These are phyloP conservation scores for Dermolepida albohirtum DNA, from an alignment of 2,888 invertebrate species.

Conservation along the genomic window DNA sequence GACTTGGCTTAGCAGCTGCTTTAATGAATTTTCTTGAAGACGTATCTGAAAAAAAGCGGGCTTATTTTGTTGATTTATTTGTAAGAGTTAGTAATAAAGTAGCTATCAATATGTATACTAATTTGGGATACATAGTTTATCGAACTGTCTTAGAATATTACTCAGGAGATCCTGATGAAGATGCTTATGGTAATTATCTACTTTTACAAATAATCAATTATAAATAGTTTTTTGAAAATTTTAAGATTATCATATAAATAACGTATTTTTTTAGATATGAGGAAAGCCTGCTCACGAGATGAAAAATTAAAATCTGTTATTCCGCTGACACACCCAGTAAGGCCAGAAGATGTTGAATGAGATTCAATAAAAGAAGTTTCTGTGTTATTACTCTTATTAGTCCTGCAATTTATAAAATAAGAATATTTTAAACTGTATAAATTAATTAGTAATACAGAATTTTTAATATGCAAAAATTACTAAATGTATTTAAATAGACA, in stretches of 20 bases:
- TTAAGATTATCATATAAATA: slow-evolving; percentile 2
- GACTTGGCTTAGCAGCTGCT: slow-evolving; percentile 91
- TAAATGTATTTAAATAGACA: too few species aligned
- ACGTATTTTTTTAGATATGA: slow-evolving; percentile 94
- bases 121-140: slow-evolving; percentile 96
- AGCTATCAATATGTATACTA: slow-evolving; percentile 97
- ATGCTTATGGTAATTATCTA: slow-evolving; percentile 88
- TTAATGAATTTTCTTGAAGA: slow-evolving; percentile 96
- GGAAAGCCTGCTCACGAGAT: slow-evolving; percentile 96
- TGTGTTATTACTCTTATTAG: slow-evolving; percentile 4
- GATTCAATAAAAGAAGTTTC: background rate
- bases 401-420: slow-evolving; percentile 6
- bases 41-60: slow-evolving; percentile 94
- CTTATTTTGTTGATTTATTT: slow-evolving; percentile 98
- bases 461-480: too few species aligned
- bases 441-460: background rate
- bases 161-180: slow-evolving; percentile 97
- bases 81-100: slow-evolving; percentile 97
- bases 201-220: background rate
- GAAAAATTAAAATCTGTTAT: slow-evolving; percentile 91
- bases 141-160: slow-evolving; percentile 97
- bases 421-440: background rate
- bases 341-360: slow-evolving; percentile 93
- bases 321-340: slow-evolving; percentile 92
- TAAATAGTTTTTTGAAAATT: background rate